phyloP scores from a whole-genome alignment of 2,797 vertebrate species.

The Ctenosaura bakeri region DNA sequence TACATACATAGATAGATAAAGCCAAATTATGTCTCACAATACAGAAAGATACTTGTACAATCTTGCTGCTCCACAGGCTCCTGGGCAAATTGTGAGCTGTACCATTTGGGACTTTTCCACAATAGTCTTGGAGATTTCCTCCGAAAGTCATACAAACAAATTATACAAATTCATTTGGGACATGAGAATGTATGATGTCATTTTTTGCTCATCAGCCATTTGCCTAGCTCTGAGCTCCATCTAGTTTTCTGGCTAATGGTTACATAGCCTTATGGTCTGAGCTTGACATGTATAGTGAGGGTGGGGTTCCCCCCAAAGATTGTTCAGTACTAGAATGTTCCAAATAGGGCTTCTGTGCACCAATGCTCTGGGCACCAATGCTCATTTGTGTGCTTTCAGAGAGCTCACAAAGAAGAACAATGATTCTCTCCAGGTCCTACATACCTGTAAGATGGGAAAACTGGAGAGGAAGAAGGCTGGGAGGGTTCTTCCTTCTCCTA shows the following conservation, averaged over 20 bases:
- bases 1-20: not conserved
- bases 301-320: too few species aligned
- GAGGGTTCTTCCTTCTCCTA: constrained; percentile 22
- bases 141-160: not conserved
- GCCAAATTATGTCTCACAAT: not conserved
- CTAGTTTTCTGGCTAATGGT: not conserved
- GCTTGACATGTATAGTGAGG: too few species aligned
- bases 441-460: not conserved
- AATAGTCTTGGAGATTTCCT: not conserved
- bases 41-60: not conserved
- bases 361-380: too few species aligned
- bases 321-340: too few species aligned
- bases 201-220: not conserved
- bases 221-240: not conserved
- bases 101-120: not conserved
- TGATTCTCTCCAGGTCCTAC: constrained; percentile 37
- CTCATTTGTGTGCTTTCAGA: too few species aligned
- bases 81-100: not conserved
- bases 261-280: not conserved
- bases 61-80: not conserved
- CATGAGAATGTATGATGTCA: not conserved
- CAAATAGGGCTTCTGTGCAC: too few species aligned
- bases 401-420: too few species aligned
- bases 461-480: not conserved
- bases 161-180: not conserved